Evolutionary conservation across 2,113 vertebrate genomes (phyloP).

Genomic region (Muscicapa adusta): DNA sequence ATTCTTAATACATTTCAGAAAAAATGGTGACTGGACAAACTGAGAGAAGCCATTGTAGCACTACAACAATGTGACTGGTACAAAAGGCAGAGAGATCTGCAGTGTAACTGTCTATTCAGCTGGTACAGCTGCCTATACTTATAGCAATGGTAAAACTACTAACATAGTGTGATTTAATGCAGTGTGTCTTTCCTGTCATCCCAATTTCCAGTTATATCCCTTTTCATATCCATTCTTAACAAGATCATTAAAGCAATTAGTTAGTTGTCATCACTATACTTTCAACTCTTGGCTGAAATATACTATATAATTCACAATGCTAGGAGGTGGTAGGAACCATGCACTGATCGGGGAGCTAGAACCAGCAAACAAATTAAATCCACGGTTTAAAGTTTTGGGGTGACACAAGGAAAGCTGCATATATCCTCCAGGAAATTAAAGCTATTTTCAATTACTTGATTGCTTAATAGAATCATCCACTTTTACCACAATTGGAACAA

Average conservation of each 20-base stretch:
- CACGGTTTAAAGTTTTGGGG: background rate
- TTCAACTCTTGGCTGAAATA: background rate
- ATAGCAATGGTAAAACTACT: background rate
- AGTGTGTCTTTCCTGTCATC: background rate
- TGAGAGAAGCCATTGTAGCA: background rate
- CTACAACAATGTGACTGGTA: background rate
- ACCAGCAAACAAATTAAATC: constrained; percentile 21
- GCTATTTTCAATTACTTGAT: background rate
- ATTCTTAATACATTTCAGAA: background rate
- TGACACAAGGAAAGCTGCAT: background rate
- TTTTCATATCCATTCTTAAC: background rate
- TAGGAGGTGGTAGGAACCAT: background rate
- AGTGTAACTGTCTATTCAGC: background rate
- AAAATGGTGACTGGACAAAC: background rate
- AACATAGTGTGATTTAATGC: background rate
- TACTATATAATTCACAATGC: background rate
- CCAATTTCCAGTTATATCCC: background rate
- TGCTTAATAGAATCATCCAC: background rate
- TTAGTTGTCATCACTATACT: background rate
- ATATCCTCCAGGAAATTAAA: constrained; percentile 2
- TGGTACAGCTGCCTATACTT: background rate
- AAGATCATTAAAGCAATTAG: background rate
- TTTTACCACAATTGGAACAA: constrained; percentile 1
- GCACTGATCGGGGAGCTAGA: background rate
- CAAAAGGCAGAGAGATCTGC: background rate